phyloP scores from a whole-genome alignment of 2,797 vertebrate species.

The Anguilla megastoma region DNA sequence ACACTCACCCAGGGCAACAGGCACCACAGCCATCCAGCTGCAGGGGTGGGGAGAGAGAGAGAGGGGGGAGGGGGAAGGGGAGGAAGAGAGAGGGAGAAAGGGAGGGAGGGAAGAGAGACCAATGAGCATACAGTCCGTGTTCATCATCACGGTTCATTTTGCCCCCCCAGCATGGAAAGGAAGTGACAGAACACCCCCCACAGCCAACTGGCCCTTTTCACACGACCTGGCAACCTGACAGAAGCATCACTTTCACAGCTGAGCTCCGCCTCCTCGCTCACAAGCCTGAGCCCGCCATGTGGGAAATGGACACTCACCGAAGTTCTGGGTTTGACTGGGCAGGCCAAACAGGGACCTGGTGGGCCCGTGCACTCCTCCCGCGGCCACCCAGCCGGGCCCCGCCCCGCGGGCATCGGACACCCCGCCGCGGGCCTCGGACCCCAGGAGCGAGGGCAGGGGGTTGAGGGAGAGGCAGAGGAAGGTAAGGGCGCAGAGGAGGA shows the following conservation, averaged over 20 bases:
- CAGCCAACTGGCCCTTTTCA: neutral
- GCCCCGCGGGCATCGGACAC: slow-evolving; percentile 62
- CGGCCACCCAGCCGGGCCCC: slow-evolving; percentile 41
- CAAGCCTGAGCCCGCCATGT: neutral
- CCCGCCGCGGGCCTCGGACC: slow-evolving; percentile 58
- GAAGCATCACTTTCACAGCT: neutral
- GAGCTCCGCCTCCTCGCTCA: no score
- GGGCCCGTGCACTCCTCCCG: slow-evolving; percentile 63
- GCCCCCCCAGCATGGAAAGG: neutral
- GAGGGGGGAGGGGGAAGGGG: neutral
- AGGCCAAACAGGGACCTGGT: slow-evolving; percentile 79
- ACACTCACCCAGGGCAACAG: slow-evolving; percentile 92
- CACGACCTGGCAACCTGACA: neutral
- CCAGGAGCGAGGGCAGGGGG: slow-evolving; percentile 88
- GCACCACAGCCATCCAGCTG: slow-evolving; percentile 87
- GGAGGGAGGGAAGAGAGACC: neutral
- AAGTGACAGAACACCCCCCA: neutral
- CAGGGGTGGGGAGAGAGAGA: neutral
- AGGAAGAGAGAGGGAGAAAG: neutral
- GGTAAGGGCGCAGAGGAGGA: slow-evolving; percentile 91
- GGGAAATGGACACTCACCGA: slow-evolving; percentile 58
- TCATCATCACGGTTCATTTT: neutral
- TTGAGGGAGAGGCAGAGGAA: slow-evolving; percentile 96
- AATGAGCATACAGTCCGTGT: neutral
- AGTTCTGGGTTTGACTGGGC: slow-evolving; percentile 70